These are phyloP conservation scores for Agonopterix heracliana DNA, from an alignment of 2,888 invertebrate species.

Conservation along the genomic window DNA sequence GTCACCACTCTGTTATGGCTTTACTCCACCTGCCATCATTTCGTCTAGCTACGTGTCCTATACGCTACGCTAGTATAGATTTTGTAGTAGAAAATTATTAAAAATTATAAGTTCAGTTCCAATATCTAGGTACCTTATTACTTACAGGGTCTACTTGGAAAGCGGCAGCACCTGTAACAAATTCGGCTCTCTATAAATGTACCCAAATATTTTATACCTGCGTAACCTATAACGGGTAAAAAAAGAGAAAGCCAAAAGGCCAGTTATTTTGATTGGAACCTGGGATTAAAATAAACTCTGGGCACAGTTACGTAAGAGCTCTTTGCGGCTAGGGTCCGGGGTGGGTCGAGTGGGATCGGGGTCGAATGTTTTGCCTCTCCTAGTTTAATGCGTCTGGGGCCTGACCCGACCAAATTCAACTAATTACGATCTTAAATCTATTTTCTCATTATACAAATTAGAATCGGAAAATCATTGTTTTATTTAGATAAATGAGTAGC, in stretches of 20 bases:
- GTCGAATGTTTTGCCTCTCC: slow-evolving; percentile 40
- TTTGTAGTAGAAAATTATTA: no score
- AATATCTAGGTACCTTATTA: no score
- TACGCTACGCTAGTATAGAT: no score
- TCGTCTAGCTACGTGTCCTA: no score
- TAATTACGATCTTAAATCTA: slow-evolving; percentile 40
- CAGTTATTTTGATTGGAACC: not conserved
- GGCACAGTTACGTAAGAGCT: slow-evolving; percentile 17
- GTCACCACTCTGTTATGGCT: no score
- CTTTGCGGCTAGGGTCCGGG: slow-evolving; percentile 33
- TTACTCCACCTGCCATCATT: no score
- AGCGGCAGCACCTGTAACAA: no score
- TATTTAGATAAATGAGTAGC: not conserved
- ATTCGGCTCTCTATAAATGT: no score
- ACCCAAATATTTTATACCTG: no score
- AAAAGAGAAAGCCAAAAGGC: not conserved
- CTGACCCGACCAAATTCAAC: slow-evolving; percentile 33
- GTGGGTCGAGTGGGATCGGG: slow-evolving; percentile 26
- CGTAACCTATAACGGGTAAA: no score
- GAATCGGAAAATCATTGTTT: slow-evolving; percentile 2
- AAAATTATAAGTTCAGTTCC: no score
- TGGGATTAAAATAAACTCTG: slow-evolving; percentile 28
- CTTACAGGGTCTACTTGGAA: no score
- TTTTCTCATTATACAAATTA: slow-evolving; percentile 24
- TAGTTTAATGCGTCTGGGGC: slow-evolving; percentile 41